phyloP scores from a whole-genome alignment of 35 echinoderm and acorn worm species.

The Apostichopus japonicus region DNA sequence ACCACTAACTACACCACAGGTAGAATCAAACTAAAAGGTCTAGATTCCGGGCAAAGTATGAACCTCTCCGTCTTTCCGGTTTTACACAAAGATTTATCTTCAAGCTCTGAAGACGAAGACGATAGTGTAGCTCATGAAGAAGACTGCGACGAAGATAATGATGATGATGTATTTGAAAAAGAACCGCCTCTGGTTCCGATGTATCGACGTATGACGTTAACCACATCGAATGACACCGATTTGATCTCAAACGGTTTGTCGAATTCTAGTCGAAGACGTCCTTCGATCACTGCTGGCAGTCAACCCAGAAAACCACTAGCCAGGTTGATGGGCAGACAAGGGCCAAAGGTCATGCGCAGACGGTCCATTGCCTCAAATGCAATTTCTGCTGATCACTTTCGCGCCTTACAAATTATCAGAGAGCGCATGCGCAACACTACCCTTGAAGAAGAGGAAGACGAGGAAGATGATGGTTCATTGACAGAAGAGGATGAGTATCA shows the following conservation, averaged over 20 bases:
- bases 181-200: neutral
- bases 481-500: conserved; percentile 54
- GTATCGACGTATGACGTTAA: conserved; percentile 4
- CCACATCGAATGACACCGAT: neutral
- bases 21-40: conserved; percentile 61
- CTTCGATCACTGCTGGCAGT: neutral
- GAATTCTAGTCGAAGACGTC: neutral
- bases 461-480: neutral
- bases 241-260: no score
- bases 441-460: neutral
- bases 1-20: conserved; percentile 68
- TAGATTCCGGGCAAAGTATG: neutral
- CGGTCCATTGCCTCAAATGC: conserved; percentile 53
- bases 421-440: conserved; percentile 27
- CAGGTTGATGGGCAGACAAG: neutral
- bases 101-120: conserved; percentile 53
- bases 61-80: conserved; percentile 69
- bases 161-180: neutral
- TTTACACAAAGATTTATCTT: conserved; percentile 59
- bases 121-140: neutral
- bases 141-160: no score
- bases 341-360: conserved; percentile 37
- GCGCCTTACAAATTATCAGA: conserved; percentile 17
- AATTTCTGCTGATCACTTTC: conserved; percentile 48
- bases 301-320: neutral